Conservation (phyloP, 2,888 invertebrate species). For the Plemyria rubiginata region DNA sequence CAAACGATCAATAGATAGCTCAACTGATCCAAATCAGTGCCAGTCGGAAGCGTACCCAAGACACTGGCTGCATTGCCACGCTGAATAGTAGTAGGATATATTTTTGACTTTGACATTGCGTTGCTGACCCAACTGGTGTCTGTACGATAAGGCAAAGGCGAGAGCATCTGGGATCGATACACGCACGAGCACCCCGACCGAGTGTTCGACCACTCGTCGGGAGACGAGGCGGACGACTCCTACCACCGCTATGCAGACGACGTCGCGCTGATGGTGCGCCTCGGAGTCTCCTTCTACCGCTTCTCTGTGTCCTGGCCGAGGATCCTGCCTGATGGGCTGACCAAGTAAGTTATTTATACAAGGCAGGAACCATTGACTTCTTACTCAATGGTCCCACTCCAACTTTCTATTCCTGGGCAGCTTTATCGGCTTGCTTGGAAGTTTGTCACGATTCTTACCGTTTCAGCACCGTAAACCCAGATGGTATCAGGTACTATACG, state of each 20-base stretch:
- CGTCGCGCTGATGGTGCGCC: slow-evolving; percentile 79
- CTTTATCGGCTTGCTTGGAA: too few species aligned
- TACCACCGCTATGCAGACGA: slow-evolving; percentile 87
- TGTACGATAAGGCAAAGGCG: slow-evolving; percentile 80
- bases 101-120: too few species aligned
- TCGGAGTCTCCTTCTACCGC: slow-evolving; percentile 85
- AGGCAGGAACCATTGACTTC: too few species aligned
- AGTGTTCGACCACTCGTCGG: slow-evolving; percentile 83
- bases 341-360: slow-evolving; percentile 63
- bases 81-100: too few species aligned
- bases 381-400: too few species aligned
- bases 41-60: too few species aligned
- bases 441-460: background rate
- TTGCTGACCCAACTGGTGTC: too few species aligned
- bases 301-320: slow-evolving; percentile 89
- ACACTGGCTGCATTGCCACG: too few species aligned
- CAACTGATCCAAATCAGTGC: too few species aligned
- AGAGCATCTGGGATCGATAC: slow-evolving; percentile 88
- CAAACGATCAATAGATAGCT: too few species aligned
- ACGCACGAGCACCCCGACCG: slow-evolving; percentile 81
- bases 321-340: slow-evolving; percentile 86
- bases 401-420: too few species aligned
- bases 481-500: slow-evolving; percentile 85
- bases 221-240: slow-evolving; percentile 87
- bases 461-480: slow-evolving; percentile 63